Evolutionary conservation across 2,888 invertebrate genomes (phyloP).

Genomic region (Eugnorisma glareosa): DNA sequence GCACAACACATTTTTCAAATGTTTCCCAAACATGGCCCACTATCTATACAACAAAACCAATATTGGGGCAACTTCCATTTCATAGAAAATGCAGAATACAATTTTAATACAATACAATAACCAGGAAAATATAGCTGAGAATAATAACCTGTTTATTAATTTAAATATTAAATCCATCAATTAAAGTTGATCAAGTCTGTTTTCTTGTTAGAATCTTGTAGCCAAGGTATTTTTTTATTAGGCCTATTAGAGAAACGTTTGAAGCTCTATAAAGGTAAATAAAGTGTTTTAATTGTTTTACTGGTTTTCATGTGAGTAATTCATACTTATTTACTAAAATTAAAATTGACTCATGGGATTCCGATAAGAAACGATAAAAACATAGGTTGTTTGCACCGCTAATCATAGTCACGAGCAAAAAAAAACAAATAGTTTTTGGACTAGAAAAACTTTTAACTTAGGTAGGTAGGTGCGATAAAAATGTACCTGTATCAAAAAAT

Average conservation of each 20-base stretch:
- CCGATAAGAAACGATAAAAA: conserved; percentile 54
- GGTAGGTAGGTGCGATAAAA: not conserved
- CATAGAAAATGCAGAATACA: not conserved
- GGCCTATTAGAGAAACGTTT: not conserved
- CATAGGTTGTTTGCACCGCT: conserved; percentile 20
- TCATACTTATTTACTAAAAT: conserved; percentile 16
- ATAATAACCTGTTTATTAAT: conserved; percentile 13
- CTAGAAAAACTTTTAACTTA: not conserved
- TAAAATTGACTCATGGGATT: conserved; percentile 40
- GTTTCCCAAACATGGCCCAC: not conserved
- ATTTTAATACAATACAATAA: conserved; percentile 14
- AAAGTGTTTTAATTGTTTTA: not conserved
- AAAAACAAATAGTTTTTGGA: not conserved
- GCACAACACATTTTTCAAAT: not conserved
- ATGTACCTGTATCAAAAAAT: conserved; percentile 7
- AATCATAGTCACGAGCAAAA: conserved; percentile 22
- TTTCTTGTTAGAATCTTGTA: conserved; percentile 21
- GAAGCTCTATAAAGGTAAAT: not conserved
- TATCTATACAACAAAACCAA: not conserved
- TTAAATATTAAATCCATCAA: not conserved
- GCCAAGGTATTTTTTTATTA: conserved; percentile 10
- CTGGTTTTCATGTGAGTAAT: not conserved
- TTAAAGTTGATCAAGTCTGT: not conserved
- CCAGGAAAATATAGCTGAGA: conserved; percentile 39
- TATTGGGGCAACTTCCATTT: not conserved